Conservation (phyloP, 92 coral and sea anemone species). For the Epizoanthus fatuus region DNA sequence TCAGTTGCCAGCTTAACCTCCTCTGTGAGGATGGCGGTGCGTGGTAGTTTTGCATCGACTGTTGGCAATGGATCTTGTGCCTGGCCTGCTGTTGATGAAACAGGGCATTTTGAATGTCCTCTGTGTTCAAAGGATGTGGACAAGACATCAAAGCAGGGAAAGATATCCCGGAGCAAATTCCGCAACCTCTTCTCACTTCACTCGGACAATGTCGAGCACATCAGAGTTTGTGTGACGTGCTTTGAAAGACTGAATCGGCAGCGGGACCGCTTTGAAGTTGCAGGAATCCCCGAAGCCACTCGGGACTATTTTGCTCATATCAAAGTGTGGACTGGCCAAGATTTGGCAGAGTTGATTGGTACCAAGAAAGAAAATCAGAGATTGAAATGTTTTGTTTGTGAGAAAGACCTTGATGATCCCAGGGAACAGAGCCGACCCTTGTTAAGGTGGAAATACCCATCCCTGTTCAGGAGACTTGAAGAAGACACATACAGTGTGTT, state of each 20-base stretch:
- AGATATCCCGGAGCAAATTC: conserved; percentile 76
- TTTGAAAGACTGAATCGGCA: conserved; percentile 81
- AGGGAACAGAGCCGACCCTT: conserved; percentile 63
- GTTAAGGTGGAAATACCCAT: conserved; percentile 71
- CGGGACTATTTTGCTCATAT: conserved; percentile 82
- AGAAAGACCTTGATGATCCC: conserved; percentile 48
- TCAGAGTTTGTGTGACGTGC: conserved; percentile 77
- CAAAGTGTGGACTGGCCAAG: conserved; percentile 80
- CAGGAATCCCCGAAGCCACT: conserved; percentile 76
- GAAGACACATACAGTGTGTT: conserved; percentile 46
- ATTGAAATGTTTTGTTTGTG: conserved; percentile 78
- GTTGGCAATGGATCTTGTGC: too few species aligned
- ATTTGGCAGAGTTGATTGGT: conserved; percentile 36
- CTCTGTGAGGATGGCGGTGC: not conserved
- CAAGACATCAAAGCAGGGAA: conserved; percentile 63
- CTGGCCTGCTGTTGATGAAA: not conserved
- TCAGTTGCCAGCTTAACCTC: conserved; percentile 1
- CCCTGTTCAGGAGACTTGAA: conserved; percentile 73
- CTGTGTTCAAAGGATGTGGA: conserved; percentile 71
- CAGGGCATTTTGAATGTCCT: conserved; percentile 58
- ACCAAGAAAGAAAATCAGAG: conserved; percentile 9
- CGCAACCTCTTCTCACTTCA: conserved; percentile 70
- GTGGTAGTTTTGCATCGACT: not conserved
- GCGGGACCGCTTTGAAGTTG: conserved; percentile 78
- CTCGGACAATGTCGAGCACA: conserved; percentile 69